Base-by-base conservation (phyloP, 2,888 invertebrate species). In the Phragmatobia fuliginosa region DNA sequence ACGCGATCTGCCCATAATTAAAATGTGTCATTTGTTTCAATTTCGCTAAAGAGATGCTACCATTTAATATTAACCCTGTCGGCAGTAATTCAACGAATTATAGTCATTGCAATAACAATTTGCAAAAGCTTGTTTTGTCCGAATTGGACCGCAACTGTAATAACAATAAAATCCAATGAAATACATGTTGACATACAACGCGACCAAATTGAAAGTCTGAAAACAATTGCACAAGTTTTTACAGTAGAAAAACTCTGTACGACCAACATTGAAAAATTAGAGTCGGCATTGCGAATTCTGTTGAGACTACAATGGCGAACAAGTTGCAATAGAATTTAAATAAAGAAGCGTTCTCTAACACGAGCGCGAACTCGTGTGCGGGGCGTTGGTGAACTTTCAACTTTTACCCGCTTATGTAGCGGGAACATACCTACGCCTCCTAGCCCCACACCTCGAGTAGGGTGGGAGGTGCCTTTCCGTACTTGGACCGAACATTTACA, bases 251-350 rank as follows among this genome's bases (percentile, higher is more conserved):
- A 86, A 86, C 85, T 81, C 83, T 81, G 76, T 70, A 80, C 81
- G 83, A 82, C 85, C 83, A 87, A 88, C 88, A 88, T 88, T 89
- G 89, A 92, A 91, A 91, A 92, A 91, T 92, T 91, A 88, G 88
- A 90, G 83, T 80, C 84, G 83, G 83, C 87, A 88, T 92, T 90
- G 86, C 87, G 88, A 92, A 92, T 91, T 92, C 91, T 89, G 86
- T 83, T 80, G 86, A 88, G 89, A 88, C 83, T 93, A 95, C 94
- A 95, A 94, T 94, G 91, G 93, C 82, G 90, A 89, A 88, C 92
- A 90, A 93, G 95, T 96, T 95, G 96, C 96, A 92, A 96, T 95
- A 91, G 90, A 92, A 93, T 94, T 94, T 94, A 92, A 94, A 94
- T 94, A 94, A 94, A 94, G 93, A 94, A 93, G 87, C 92, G 90